Evolutionary conservation across 2,797 vertebrate species (phyloP).

Genomic region (Centropyge bicolor): DNA sequence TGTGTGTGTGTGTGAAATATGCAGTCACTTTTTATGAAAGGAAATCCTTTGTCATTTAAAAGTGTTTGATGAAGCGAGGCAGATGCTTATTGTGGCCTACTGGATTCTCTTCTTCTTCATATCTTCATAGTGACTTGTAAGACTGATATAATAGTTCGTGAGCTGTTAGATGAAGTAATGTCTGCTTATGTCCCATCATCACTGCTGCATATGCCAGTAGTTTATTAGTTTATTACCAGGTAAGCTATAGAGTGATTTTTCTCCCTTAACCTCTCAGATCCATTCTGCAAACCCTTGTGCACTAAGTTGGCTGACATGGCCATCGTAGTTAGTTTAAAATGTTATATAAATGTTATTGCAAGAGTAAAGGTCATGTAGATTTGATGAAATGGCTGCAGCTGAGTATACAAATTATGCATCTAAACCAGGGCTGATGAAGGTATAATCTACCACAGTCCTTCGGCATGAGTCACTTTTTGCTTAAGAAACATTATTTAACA

Average conservation of each 20-base stretch:
- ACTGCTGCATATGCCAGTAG: background rate
- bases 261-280: background rate
- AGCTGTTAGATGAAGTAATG: background rate
- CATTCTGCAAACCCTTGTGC: background rate
- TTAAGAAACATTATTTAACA: background rate
- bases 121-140: background rate
- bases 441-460: background rate
- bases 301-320: background rate
- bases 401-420: background rate
- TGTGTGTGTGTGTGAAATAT: background rate
- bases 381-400: background rate
- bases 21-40: background rate
- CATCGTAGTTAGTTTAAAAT: background rate
- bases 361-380: constrained; percentile 3
- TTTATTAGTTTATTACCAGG: background rate
- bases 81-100: background rate
- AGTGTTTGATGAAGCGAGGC: background rate
- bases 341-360: background rate
- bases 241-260: too few relatives aligned
- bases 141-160: background rate
- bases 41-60: constrained; percentile 2
- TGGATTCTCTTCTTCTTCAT: background rate
- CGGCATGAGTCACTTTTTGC: background rate
- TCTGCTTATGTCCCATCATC: background rate
- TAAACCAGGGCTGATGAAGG: background rate